Evolutionary conservation across 2,797 vertebrate species (phyloP).

Genomic region (Trichosurus vulpecula): DNA sequence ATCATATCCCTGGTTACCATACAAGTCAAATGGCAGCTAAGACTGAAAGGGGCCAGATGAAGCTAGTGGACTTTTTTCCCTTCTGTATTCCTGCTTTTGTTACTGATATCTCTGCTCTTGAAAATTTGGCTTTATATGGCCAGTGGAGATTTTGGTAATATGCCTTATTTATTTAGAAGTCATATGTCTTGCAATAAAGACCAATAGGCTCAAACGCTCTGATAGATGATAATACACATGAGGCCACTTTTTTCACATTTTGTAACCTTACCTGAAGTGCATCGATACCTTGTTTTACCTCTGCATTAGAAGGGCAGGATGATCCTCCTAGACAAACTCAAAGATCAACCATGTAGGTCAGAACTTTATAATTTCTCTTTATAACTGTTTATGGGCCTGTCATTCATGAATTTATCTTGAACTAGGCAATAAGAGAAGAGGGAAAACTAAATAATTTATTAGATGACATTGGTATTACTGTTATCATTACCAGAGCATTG

Average conservation of each 20-base stretch:
- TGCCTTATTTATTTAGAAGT: background rate
- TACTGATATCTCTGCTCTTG: background rate
- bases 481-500: background rate
- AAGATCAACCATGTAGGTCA: background rate
- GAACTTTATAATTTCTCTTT: background rate
- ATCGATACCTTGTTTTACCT: background rate
- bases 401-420: background rate
- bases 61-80: background rate
- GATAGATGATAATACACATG: background rate
- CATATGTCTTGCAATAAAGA: background rate
- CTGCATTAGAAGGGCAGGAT: background rate
- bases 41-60: background rate
- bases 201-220: background rate
- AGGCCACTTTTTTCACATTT: background rate
- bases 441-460: background rate
- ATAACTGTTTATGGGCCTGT: background rate
- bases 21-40: background rate
- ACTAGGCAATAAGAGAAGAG: background rate
- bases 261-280: background rate
- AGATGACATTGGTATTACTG: background rate
- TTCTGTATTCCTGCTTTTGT: background rate
- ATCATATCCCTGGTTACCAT: background rate
- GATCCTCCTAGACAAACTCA: background rate
- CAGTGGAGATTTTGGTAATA: background rate
- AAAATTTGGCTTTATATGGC: background rate